Evolutionary conservation across 2,797 vertebrate genomes (phyloP), one percentile per base, ranked within the genome.

Genomic region (Premnoplex brunnescens): DNA sequence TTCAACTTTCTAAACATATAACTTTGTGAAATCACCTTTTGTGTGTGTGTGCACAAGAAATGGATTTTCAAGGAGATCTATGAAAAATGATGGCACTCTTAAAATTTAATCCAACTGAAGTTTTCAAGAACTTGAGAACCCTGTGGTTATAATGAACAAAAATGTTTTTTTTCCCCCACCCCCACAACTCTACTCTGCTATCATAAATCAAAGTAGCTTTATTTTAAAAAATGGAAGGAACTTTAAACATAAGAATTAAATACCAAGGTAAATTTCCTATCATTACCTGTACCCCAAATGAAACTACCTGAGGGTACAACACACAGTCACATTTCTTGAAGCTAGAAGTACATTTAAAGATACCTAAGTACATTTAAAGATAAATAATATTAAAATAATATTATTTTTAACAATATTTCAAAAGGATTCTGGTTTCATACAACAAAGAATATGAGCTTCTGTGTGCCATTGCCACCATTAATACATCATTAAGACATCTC

Each of bases 351-450:
- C 43, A 44, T 44, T 44, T 16, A 93, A 93, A 12, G 21, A 69
- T 56, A 85, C 55, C 13, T 17, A 63, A 46, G 34, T 52, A 82
- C 32, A 67, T 79, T 83, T 80, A 59, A 73, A 27, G 85, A 78
- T 80, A 89, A 86, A 96, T 82, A 88, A 92, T 36, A 71, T n/a
- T n/a, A n/a, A n/a, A n/a, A n/a, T n/a, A n/a, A n/a, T 67, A 49
- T 66, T 96, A 81, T 74, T 86, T 81, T 90, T 83, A 63, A 74
- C 26, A 81, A 10, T 22, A 58, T 93, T 93, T 94, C 52, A 84
- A 68, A 86, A 32, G 59, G 72, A 86, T 94, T 95, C 88, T 91
- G 58, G 58, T 96, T 98, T 97, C 67, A 97, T 89, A 96, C 87
- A 69, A 82, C 66, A 91, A 90, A 56, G 19, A 39, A 19, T 43